Evolutionary conservation across 2,797 vertebrate species (phyloP), one percentile per base, ranked within the genome.

Genomic region (Knipowitschia caucasica): DNA sequence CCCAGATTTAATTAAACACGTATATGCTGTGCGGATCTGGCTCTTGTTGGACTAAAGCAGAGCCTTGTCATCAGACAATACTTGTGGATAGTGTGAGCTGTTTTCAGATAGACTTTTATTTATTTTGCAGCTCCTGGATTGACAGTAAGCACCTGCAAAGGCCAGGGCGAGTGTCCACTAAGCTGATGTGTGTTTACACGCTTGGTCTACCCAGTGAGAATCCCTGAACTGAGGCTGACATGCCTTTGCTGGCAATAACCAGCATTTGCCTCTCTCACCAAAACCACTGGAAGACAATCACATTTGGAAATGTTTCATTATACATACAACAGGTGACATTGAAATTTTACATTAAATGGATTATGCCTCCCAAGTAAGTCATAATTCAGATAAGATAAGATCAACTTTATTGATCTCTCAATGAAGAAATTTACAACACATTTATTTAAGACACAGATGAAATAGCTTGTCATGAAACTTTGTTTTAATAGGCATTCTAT

Each of bases 121-220:
- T 76, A 70, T 75, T 72, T 78, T 66, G 60, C 50, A 44, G 33
- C 61, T 75, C 61, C 69, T 40, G 72, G 64, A 73, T 68, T 64
- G 74, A 80, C 73, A 80, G 73, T 49, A 78, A 82, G 75, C 74
- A 77, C 77, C 69, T 83, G 77, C 66, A 82, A 73, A 80, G 64
- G 74, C 63, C 67, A 62, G 67, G 60, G 69, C 51, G 59, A 42
- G 50, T 30, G 44, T 25, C 63, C 31, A 46, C 71, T 71, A 65
- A 71, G 69, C 71, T 59, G 69, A 77, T 75, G 71, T 62, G 70
- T 78, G 67, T 77, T 80, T 75, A 83, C 62, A 80, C 34, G 63
- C 75, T 61, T 38, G 70, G 65, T 44, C 36, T 66, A 50, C 53
- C 75, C 43, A 4, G 21, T 52, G 70, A 69, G 69, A 56, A 58